Evolutionary conservation across 2,113 vertebrate genomes (phyloP).

Genomic region (Trochalopteron elliotii): DNA sequence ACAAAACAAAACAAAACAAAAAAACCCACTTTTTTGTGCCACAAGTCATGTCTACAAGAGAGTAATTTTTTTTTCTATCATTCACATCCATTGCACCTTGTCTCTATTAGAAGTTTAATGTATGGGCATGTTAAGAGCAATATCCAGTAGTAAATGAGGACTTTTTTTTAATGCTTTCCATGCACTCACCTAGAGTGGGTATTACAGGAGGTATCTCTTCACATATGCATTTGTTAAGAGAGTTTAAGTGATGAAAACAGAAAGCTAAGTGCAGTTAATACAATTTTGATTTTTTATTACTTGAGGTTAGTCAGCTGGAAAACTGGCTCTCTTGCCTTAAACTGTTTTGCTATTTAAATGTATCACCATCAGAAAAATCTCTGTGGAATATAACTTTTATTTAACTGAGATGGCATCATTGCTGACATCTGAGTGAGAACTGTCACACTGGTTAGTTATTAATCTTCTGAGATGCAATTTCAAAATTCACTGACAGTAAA

Average conservation of each 20-base stretch:
- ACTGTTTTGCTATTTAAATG: background rate
- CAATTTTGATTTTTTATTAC: background rate
- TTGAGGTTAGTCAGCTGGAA: background rate
- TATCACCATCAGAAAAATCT: background rate
- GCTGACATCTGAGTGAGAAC: background rate
- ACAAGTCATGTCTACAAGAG: constrained; percentile 65
- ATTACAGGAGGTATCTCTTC: background rate
- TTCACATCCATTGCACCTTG: constrained; percentile 54
- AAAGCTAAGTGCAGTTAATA: background rate
- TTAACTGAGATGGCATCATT: background rate
- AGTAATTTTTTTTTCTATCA: constrained; percentile 65
- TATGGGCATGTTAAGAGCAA: background rate
- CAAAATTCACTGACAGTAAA: background rate
- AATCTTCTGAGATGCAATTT: background rate
- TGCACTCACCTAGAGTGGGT: background rate
- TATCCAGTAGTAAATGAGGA: background rate
- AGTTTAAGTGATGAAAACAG: background rate
- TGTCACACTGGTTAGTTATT: background rate
- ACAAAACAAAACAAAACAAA: background rate
- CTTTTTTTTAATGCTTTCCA: background rate
- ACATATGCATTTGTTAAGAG: background rate
- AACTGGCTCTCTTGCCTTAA: background rate
- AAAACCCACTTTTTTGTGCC: constrained; percentile 46
- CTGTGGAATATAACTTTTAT: background rate
- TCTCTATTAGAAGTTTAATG: constrained; percentile 43